Percentiles rank a stretch among this genome's conserved stretches.
Conservation (phyloP, 2,888 invertebrate genomes). For the Nomada ferruginata region DNA sequence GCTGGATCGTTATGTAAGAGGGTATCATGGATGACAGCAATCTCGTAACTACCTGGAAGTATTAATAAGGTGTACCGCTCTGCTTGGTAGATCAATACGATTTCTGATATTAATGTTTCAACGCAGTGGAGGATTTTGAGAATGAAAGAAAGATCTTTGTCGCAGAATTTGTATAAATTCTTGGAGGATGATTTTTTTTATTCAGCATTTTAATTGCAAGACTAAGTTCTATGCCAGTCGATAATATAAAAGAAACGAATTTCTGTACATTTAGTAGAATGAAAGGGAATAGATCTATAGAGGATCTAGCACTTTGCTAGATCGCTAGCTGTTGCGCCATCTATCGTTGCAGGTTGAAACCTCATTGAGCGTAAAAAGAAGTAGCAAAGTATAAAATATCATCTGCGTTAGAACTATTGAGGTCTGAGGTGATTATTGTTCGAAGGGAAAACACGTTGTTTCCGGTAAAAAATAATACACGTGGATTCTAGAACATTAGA, state of each 20-base stretch:
- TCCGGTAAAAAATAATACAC: too few species aligned
- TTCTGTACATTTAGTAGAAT: too few species aligned
- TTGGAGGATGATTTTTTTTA: too few species aligned
- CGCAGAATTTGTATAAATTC: too few species aligned
- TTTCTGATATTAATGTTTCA: not conserved
- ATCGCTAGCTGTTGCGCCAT: slow-evolving; percentile 17
- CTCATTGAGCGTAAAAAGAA: too few species aligned
- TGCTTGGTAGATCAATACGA: not conserved
- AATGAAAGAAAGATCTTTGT: not conserved
- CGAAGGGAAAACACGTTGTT: too few species aligned
- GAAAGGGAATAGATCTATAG: not conserved
- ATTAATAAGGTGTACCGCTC: slow-evolving; percentile 5
- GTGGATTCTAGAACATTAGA: not conserved
- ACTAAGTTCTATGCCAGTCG: too few species aligned
- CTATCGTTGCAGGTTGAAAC: not conserved
- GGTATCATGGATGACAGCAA: not conserved
- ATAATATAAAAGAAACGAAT: too few species aligned
- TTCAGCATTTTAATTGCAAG: too few species aligned
- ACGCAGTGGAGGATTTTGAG: too few species aligned
- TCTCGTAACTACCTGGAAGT: not conserved
- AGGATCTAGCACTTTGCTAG: not conserved
- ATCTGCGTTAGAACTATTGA: not conserved
- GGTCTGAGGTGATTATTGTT: too few species aligned
- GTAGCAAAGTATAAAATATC: not conserved
- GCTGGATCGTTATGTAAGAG: slow-evolving; percentile 2